phyloP scores from a whole-genome alignment of 2,113 vertebrate genomes.

The Pedionomus torquatus region DNA sequence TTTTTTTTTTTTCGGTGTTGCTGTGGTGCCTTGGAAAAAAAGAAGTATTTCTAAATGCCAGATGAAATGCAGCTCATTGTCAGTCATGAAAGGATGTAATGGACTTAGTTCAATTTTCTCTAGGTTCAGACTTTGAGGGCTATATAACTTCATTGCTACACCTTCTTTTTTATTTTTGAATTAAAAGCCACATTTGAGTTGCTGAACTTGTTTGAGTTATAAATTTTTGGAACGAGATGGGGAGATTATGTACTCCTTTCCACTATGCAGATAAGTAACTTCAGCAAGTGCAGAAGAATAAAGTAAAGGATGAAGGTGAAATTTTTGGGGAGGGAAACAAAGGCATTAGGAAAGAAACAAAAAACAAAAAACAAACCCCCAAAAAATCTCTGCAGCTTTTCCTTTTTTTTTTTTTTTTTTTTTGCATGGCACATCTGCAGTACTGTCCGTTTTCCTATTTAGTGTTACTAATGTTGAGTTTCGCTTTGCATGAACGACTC shows the following conservation, averaged over 20 bases:
- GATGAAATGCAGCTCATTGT: background rate
- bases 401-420: too few species aligned
- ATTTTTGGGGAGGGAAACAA: background rate
- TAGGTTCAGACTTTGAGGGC: background rate
- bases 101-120: background rate
- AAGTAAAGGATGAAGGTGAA: background rate
- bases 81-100: background rate
- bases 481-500: conserved; percentile 30
- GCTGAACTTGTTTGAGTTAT: background rate
- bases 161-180: background rate
- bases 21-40: background rate
- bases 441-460: background rate
- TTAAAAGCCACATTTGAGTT: background rate
- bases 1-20: background rate
- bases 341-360: background rate
- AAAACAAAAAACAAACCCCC: too few species aligned
- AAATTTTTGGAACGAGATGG: background rate
- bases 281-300: background rate
- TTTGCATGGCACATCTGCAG: background rate
- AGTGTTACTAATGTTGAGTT: conserved; percentile 8
- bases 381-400: background rate
- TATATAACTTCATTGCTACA: background rate
- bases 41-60: background rate
- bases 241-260: background rate
- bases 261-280: background rate